Conservation (phyloP, 2,113 vertebrate species). For the Cephalopholis sonnerati region DNA sequence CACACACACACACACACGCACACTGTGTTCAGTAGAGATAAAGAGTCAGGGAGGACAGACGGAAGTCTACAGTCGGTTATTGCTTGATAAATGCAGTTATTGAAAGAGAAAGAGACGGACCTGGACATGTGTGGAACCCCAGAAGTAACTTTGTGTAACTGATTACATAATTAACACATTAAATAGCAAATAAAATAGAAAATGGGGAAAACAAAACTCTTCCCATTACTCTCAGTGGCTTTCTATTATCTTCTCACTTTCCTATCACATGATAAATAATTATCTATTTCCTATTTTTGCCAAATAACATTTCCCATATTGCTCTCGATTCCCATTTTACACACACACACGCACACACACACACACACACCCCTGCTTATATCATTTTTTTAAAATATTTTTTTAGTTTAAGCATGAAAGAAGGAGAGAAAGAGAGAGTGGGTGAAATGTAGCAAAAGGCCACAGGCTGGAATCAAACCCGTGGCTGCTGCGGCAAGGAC, state of each 20-base stretch:
- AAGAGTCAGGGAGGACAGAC: conserved; percentile 19
- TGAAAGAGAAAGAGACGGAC: background rate
- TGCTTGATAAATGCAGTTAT: background rate
- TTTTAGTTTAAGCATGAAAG: too few relatives aligned
- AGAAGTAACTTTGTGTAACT: background rate
- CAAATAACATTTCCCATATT: background rate
- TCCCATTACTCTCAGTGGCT: background rate
- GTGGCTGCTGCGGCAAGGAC: too few relatives aligned
- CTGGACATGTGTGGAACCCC: background rate
- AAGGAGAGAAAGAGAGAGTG: too few relatives aligned
- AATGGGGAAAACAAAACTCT: background rate
- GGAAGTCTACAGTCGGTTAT: conserved; percentile 24
- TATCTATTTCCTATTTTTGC: background rate
- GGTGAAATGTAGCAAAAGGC: too few relatives aligned
- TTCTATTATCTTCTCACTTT: background rate
- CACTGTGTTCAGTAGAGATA: conserved; percentile 19
- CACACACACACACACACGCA: conserved; percentile 12
- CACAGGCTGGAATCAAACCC: too few relatives aligned
- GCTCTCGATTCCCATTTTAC: conserved; percentile 2
- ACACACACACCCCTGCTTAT: too few relatives aligned
- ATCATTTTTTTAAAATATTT: too few relatives aligned
- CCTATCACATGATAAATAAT: background rate
- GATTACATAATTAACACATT: background rate
- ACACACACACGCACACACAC: too few relatives aligned
- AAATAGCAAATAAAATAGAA: background rate